Evolutionary conservation across 2,113 vertebrate species (phyloP), one percentile per base, ranked within the genome.

Genomic region (Anhinga anhinga): DNA sequence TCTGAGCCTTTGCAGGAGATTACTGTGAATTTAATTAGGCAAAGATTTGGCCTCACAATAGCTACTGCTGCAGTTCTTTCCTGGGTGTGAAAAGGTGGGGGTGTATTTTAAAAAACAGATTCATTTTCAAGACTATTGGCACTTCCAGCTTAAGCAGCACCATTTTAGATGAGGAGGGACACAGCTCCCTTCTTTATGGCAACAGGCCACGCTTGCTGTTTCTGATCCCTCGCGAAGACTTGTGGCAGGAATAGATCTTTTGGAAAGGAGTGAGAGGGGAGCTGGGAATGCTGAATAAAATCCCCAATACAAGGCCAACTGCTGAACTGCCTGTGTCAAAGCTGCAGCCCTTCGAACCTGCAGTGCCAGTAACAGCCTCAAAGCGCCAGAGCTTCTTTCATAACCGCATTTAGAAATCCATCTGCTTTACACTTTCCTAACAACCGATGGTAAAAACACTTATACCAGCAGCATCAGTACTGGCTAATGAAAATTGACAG

Each of bases 1-100:
- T 52, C 86, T 12, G 55, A 95, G 94, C 59, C 83, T 66, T 59
- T 77, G 19, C 65, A 78, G 73, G 65, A 89, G 90, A 91, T 92
- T 77, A 90, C 26, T 58, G 80, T n/a, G 67, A 77, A 80, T 88
- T 86, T 95, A 83, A 94, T 79, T 47, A 94, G 61, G 84, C 47
- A 55, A 89, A 91, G 89, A 93, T 49, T 82, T 63, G 83, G 81
- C 52, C 62, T 93, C 56, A 67, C 55, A 50, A 44, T 26, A 89
- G 81, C 34, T 34, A 29, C 58, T 77, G 85, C 71, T 77, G 59
- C 93, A 66, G 58, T 7, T 81, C 93, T 83, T 84, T 50, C 45
- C 86, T 29, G 42, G 6, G 9, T 44, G 50, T n/a, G 66, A 83
- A 81, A 93, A 90, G 40, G 52, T 74, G 70, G 66, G 56, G 52